These are phyloP conservation scores for Perccottus glenii DNA, from an alignment of 2,113 vertebrate species.

Conservation along the genomic window DNA sequence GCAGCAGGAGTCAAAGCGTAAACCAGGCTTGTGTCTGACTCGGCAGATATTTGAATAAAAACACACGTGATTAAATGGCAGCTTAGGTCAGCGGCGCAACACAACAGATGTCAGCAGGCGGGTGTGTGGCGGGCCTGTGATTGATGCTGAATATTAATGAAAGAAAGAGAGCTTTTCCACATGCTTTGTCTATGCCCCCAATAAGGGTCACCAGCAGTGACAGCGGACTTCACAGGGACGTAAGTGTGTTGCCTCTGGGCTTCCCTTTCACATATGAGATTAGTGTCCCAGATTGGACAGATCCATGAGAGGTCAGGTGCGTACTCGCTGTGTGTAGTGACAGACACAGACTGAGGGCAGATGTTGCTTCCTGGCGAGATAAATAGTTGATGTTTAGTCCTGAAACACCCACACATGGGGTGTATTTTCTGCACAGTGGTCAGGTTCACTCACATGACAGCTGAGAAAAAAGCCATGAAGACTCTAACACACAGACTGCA, in stretches of 20 bases:
- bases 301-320: conserved; percentile 57
- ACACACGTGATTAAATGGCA: conserved; percentile 42
- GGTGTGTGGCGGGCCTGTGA: conserved; percentile 39
- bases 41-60: conserved; percentile 56
- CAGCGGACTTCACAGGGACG: conserved; percentile 50
- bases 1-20: conserved; percentile 11
- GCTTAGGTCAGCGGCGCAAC: conserved; percentile 28
- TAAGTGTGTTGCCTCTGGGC: conserved; percentile 55
- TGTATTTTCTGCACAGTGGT: background rate
- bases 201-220: conserved; percentile 37
- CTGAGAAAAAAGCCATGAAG: no score
- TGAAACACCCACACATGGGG: background rate
- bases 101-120: conserved; percentile 63
- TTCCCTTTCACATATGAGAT: conserved; percentile 53
- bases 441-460: background rate
- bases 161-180: conserved; percentile 33
- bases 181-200: conserved; percentile 47
- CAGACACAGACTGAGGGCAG: background rate
- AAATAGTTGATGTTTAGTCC: background rate
- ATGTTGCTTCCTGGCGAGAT: background rate
- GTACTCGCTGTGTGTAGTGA: background rate
- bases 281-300: conserved; percentile 60
- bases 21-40: conserved; percentile 9
- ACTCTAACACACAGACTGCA: background rate
- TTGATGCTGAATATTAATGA: conserved; percentile 61